Evolutionary conservation across 1,140 invertebrate species (phyloP).

Genomic region (Drosophila pallidifrons): DNA sequence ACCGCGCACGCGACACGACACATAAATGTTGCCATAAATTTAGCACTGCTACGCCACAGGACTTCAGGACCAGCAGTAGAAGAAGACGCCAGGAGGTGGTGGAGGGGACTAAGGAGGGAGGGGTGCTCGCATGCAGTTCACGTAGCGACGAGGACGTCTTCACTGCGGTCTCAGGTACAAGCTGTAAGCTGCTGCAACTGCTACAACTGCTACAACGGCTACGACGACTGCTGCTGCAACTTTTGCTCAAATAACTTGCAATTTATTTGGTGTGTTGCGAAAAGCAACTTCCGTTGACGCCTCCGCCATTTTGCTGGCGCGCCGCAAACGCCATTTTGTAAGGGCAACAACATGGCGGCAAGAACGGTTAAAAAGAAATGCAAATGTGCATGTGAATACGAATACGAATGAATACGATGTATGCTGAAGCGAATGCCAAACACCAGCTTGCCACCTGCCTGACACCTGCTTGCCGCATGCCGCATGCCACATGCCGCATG

Average conservation of each 20-base stretch:
- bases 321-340: slow-evolving; percentile 80
- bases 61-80: slow-evolving; percentile 14
- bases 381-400: slow-evolving; percentile 61
- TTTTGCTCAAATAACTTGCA: slow-evolving; percentile 81
- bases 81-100: neutral
- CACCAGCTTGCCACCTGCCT: slow-evolving; percentile 1
- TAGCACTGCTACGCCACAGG: slow-evolving; percentile 66
- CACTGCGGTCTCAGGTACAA: slow-evolving; percentile 65
- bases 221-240: slow-evolving; percentile 42
- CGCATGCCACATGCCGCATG: slow-evolving; percentile 39
- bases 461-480: slow-evolving; percentile 8
- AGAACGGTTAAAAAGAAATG: slow-evolving; percentile 60
- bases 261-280: slow-evolving; percentile 78
- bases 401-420: slow-evolving; percentile 11
- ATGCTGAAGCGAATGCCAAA: slow-evolving; percentile 14
- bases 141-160: slow-evolving; percentile 66
- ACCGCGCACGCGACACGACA: slow-evolving; percentile 83
- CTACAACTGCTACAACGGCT: slow-evolving; percentile 5
- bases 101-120: neutral
- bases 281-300: slow-evolving; percentile 83
- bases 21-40: slow-evolving; percentile 84
- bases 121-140: slow-evolving; percentile 58
- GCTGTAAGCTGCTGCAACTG: slow-evolving; percentile 11
- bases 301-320: slow-evolving; percentile 79
- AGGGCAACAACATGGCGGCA: slow-evolving; percentile 68